phyloP scores from a whole-genome alignment of 2,888 invertebrate species.

The Agonum fuliginosum region DNA sequence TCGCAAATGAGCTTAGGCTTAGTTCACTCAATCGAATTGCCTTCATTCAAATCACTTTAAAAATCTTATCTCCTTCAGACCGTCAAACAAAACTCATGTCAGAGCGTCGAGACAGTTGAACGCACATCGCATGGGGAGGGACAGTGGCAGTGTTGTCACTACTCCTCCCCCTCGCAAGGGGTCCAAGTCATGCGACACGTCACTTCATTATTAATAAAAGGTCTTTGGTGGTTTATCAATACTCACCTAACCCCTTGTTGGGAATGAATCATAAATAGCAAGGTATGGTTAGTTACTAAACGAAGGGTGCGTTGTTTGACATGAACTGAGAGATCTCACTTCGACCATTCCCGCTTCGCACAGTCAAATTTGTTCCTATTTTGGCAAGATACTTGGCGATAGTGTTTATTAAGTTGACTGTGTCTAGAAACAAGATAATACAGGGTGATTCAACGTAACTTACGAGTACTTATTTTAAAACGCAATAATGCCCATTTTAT shows the following conservation, averaged over 20 bases:
- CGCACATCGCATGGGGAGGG: background rate
- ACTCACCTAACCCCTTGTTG: conserved; percentile 48
- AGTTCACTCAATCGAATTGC: no score
- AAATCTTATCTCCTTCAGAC: background rate
- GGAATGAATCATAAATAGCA: conserved; percentile 49
- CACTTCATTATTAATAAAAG: conserved; percentile 58
- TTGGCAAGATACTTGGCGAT: no score
- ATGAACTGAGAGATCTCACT: conserved; percentile 14
- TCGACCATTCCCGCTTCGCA: background rate
- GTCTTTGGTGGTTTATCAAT: conserved; percentile 55
- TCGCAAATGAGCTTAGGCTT: no score
- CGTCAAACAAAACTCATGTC: background rate
- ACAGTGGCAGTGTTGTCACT: background rate
- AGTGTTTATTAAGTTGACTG: no score
- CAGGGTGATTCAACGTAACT: no score
- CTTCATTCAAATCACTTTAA: no score
- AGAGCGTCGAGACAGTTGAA: background rate
- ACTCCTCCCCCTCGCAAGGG: background rate
- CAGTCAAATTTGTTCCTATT: no score
- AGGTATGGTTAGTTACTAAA: conserved; percentile 33
- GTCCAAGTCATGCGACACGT: background rate
- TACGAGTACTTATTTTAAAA: no score
- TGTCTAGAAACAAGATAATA: no score
- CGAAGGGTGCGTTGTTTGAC: conserved; percentile 37
- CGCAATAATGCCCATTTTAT: no score